Evolutionary conservation across 2,888 invertebrate species (phyloP).

Genomic region (Idaea biselata): DNA sequence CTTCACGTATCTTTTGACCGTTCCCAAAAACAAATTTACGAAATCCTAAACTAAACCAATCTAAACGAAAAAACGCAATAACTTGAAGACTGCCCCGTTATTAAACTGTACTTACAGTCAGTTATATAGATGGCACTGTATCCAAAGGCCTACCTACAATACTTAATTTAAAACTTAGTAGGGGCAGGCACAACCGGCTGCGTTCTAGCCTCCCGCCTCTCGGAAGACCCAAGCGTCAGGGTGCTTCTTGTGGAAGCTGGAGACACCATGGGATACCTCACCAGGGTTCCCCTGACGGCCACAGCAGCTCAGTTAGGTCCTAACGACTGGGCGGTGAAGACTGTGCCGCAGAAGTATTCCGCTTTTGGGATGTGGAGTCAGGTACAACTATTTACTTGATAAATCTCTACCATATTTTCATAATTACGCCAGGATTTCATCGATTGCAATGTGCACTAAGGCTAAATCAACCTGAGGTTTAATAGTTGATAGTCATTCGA

Average conservation of each 20-base stretch:
- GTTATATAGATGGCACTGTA: no score
- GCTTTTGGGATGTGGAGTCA: slow-evolving; percentile 83
- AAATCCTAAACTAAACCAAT: no score
- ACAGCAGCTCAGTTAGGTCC: slow-evolving; percentile 84
- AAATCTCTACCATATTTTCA: background rate
- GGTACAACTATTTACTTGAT: slow-evolving; percentile 51
- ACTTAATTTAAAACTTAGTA: slow-evolving; percentile 60
- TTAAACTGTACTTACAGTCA: no score
- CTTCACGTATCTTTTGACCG: no score
- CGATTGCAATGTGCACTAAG: background rate
- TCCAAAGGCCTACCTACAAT: background rate
- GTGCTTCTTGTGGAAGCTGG: slow-evolving; percentile 87
- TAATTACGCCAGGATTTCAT: no score
- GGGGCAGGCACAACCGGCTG: slow-evolving; percentile 88
- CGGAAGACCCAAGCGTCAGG: slow-evolving; percentile 76
- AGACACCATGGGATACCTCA: slow-evolving; percentile 83
- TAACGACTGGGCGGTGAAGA: slow-evolving; percentile 85
- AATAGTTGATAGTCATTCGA: no score
- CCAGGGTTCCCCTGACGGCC: slow-evolving; percentile 83
- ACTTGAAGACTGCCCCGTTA: no score
- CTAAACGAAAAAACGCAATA: no score
- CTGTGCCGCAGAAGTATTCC: slow-evolving; percentile 83
- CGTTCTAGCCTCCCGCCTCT: slow-evolving; percentile 83
- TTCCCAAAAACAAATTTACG: no score
- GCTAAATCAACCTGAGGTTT: background rate